Percentiles rank a stretch among this genome's conserved stretches.
Conservation (phyloP, 2,113 vertebrate species). For the Arvicanthis niloticus region DNA sequence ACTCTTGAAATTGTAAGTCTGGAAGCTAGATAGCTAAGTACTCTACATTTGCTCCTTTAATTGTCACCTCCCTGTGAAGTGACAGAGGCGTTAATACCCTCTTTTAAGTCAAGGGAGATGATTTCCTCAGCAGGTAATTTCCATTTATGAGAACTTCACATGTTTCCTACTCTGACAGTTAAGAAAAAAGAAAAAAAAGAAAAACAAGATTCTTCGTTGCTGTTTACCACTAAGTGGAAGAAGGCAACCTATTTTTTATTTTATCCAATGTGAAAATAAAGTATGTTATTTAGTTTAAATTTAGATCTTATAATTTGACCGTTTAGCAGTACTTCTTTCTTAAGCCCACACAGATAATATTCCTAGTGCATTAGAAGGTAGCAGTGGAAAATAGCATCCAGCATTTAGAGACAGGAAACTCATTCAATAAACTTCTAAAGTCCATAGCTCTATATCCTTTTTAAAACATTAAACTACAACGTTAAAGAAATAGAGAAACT, state of each 20-base stretch:
- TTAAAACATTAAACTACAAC: conserved; percentile 12
- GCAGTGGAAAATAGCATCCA: background rate
- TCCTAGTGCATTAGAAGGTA: background rate
- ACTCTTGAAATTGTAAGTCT: conserved; percentile 59
- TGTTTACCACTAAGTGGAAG: background rate
- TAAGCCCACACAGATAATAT: background rate
- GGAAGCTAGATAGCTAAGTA: background rate
- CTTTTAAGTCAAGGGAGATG: conserved; percentile 76
- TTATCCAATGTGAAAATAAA: conserved; percentile 58
- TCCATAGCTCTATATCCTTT: background rate
- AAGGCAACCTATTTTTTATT: background rate
- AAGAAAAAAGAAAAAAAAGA: background rate
- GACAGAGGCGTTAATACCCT: conserved; percentile 63
- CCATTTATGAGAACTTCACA: conserved; percentile 64
- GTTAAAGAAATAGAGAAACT: background rate
- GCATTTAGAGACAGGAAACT: background rate
- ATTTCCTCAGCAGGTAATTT: conserved; percentile 59
- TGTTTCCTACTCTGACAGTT: conserved; percentile 37
- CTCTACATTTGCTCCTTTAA: conserved; percentile 63
- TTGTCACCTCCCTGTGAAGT: conserved; percentile 42
- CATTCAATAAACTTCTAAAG: background rate
- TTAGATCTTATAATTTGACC: conserved; percentile 22
- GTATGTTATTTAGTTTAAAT: conserved; percentile 15
- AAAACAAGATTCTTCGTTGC: conserved; percentile 30
- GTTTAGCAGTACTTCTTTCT: background rate